Percentiles rank a stretch among this genome's conserved stretches.
Conservation (phyloP, 2,797 vertebrate genomes). For the Microtus agrestis region DNA sequence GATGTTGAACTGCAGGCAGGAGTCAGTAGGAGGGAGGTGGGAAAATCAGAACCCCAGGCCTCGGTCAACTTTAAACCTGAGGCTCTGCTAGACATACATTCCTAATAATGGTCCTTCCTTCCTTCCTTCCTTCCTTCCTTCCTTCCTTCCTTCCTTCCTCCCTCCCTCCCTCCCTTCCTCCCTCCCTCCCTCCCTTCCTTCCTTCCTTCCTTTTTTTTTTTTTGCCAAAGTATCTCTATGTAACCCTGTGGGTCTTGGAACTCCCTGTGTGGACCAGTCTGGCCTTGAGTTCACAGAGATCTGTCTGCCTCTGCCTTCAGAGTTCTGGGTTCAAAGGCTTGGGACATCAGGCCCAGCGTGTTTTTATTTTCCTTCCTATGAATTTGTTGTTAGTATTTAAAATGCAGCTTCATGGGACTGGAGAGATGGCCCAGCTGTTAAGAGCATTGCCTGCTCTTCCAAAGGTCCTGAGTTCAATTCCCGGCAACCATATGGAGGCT, state of each 20-base stretch:
- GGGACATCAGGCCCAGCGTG: no score
- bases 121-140: background rate
- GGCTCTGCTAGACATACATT: background rate
- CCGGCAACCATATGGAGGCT: no score
- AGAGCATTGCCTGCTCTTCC: no score
- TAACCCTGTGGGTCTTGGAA: background rate
- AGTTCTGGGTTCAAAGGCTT: background rate
- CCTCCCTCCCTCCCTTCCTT: no score
- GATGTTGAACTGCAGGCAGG: conserved; percentile 83
- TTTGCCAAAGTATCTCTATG: background rate
- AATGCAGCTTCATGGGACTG: background rate
- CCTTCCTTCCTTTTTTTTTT: accelerated
- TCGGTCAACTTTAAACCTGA: background rate
- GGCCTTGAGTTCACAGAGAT: background rate
- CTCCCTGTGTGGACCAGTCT: background rate
- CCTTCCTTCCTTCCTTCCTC: accelerated
- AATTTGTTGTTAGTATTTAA: conserved; percentile 18
- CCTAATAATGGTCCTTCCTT: background rate
- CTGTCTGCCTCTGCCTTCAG: background rate
- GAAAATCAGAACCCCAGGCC: background rate
- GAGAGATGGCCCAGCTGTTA: no score
- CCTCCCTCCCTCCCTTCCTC: accelerated
- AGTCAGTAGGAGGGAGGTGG: background rate
- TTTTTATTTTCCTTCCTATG: background rate
- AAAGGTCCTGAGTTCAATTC: no score